Percentiles rank a stretch among this genome's conserved stretches.
Evolutionary conservation across 2,888 invertebrate species (phyloP).

Genomic region (Synergus laeviventris): DNA sequence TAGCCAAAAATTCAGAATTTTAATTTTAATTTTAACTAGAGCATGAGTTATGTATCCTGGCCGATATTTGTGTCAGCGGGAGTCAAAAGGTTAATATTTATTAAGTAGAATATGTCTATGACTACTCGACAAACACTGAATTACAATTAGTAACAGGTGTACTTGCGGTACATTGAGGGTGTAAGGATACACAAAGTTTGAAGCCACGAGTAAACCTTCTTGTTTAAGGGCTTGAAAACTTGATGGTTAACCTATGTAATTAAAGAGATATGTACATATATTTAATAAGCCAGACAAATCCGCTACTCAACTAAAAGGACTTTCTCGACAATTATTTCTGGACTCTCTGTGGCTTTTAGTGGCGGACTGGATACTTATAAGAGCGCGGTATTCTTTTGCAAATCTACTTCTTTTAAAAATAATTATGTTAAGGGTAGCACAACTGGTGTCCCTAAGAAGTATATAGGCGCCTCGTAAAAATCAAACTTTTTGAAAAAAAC

Average conservation of each 20-base stretch:
- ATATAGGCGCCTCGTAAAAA: too few species aligned
- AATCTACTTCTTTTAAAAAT: too few species aligned
- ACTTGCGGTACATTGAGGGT: constrained; percentile 8
- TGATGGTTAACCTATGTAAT: constrained; percentile 24
- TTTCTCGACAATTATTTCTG: background rate
- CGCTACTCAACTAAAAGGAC: background rate
- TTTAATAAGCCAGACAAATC: background rate
- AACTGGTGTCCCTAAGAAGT: too few species aligned
- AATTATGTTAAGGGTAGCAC: too few species aligned
- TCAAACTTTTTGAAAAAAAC: too few species aligned
- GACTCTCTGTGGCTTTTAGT: too few species aligned
- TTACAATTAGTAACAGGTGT: constrained; percentile 9
- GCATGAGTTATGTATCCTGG: background rate
- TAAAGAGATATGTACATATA: background rate
- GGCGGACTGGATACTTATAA: too few species aligned
- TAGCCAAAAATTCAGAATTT: too few species aligned
- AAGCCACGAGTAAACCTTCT: constrained; percentile 31
- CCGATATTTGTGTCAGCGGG: too few species aligned
- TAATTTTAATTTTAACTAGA: too few species aligned
- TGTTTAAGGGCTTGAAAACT: background rate
- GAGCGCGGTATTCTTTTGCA: too few species aligned
- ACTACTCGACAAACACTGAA: background rate
- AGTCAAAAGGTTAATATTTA: background rate
- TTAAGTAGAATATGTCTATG: background rate
- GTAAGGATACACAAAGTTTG: background rate